Percentiles rank a stretch among this genome's conserved stretches.
Conservation (phyloP, 2,888 invertebrate genomes). For the Drosophila sordidapex region DNA sequence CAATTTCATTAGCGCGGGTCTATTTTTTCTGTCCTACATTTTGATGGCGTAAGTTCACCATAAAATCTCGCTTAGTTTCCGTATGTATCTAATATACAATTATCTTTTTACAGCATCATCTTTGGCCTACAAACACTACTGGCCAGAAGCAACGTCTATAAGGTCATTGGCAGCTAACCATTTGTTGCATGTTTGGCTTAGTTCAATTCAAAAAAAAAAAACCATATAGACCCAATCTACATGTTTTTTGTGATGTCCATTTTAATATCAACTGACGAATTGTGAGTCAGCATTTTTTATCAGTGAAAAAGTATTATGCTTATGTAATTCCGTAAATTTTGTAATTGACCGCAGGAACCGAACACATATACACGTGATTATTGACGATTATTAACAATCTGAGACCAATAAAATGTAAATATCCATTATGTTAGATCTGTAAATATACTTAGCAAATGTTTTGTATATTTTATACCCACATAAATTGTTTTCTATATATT, state of each 20-base stretch:
- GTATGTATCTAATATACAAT: background rate
- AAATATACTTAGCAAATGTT: background rate
- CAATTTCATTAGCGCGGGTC: slow-evolving; percentile 86
- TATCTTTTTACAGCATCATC: slow-evolving; percentile 70
- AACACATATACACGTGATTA: background rate
- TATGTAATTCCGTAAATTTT: slow-evolving; percentile 24
- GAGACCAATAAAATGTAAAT: slow-evolving; percentile 35
- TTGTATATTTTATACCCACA: background rate
- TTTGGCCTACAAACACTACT: slow-evolving; percentile 83
- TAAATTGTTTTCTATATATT: slow-evolving; percentile 1
- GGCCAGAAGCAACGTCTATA: slow-evolving; percentile 72
- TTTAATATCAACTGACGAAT: slow-evolving; percentile 9
- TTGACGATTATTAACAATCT: background rate
- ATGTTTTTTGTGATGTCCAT: slow-evolving; percentile 37
- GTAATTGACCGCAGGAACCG: slow-evolving; percentile 30
- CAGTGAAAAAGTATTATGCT: slow-evolving; percentile 53
- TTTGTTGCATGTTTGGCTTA: background rate
- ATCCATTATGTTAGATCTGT: slow-evolving; percentile 3
- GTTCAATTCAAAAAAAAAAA: slow-evolving; percentile 30
- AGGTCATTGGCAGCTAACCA: slow-evolving; percentile 80
- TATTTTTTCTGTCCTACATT: slow-evolving; percentile 85
- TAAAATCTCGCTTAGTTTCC: background rate
- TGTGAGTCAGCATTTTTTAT: slow-evolving; percentile 16
- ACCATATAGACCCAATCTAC: slow-evolving; percentile 31
- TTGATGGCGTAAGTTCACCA: slow-evolving; percentile 86